Conservation (phyloP, 2,888 invertebrate species). For the Malthinus seriepunctatus region DNA sequence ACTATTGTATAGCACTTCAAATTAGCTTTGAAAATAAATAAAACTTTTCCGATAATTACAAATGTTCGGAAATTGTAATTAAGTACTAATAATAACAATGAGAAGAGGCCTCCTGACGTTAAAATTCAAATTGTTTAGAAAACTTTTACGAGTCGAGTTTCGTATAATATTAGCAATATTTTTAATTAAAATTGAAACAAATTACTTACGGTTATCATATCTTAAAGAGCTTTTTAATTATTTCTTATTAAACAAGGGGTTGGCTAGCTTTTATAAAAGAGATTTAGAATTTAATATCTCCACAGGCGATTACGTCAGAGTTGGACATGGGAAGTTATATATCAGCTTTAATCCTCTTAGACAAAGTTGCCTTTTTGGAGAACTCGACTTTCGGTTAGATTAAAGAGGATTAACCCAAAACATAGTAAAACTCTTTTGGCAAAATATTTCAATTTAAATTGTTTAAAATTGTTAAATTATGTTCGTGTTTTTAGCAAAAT, state of each 20-base stretch:
- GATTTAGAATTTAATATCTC: conserved; percentile 47
- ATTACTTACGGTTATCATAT: not conserved
- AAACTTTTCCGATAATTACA: no score
- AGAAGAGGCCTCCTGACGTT: no score
- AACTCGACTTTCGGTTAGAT: conserved; percentile 47
- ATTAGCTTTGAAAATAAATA: no score
- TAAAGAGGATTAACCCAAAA: conserved; percentile 46
- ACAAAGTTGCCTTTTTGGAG: conserved; percentile 50
- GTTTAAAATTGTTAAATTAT: conserved; percentile 31
- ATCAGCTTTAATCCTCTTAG: conserved; percentile 51
- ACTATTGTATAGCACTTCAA: no score
- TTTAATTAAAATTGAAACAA: conserved; percentile 5
- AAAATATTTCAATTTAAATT: conserved; percentile 44
- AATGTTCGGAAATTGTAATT: no score
- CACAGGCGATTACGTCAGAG: conserved; percentile 43
- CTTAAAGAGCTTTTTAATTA: conserved; percentile 5
- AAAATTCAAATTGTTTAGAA: not conserved
- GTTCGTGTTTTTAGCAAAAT: not conserved
- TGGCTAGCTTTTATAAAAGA: conserved; percentile 18
- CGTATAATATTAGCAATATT: not conserved
- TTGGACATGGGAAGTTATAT: conserved; percentile 49
- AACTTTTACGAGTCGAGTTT: not conserved
- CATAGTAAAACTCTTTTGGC: conserved; percentile 41
- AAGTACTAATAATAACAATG: no score
- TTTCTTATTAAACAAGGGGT: conserved; percentile 7